Conservation (phyloP, 2,113 vertebrate genomes). For the Saiga tatarica region DNA sequence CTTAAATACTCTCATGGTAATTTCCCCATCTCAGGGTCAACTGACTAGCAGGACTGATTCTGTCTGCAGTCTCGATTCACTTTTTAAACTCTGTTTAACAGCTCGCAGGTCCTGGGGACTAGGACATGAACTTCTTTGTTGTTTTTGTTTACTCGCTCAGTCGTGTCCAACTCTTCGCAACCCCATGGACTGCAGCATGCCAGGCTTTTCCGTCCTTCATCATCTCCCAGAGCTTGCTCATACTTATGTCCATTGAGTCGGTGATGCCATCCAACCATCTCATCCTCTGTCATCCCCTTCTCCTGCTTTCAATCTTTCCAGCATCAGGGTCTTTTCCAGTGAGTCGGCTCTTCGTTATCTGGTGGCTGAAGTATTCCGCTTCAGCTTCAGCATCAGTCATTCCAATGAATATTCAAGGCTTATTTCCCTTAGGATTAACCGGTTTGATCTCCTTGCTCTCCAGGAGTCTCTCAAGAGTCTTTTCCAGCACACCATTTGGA, state of each 20-base stretch:
- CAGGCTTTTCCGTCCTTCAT: neutral
- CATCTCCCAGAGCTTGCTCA: neutral
- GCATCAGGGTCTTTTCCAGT: neutral
- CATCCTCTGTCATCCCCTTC: neutral
- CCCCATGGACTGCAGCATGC: neutral
- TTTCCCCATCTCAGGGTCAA: neutral
- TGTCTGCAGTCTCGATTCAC: no score
- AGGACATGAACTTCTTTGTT: neutral
- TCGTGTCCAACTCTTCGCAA: neutral
- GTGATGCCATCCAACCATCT: neutral
- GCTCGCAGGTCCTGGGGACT: neutral
- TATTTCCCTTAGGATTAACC: neutral
- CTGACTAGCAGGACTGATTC: neutral
- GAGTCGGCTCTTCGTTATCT: neutral
- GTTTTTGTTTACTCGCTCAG: neutral
- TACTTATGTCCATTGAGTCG: neutral
- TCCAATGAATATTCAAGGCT: neutral
- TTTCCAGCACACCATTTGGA: neutral
- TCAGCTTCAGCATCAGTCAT: neutral
- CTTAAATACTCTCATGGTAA: neutral
- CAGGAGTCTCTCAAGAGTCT: neutral
- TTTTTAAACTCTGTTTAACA: neutral
- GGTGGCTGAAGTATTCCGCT: neutral
- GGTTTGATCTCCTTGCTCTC: neutral
- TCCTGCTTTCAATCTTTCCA: neutral